A percentile compares a stretch with the other conserved stretches of the same genome.
phyloP scores from a whole-genome alignment of 2,113 vertebrate genomes.

The Ailurus styani region DNA sequence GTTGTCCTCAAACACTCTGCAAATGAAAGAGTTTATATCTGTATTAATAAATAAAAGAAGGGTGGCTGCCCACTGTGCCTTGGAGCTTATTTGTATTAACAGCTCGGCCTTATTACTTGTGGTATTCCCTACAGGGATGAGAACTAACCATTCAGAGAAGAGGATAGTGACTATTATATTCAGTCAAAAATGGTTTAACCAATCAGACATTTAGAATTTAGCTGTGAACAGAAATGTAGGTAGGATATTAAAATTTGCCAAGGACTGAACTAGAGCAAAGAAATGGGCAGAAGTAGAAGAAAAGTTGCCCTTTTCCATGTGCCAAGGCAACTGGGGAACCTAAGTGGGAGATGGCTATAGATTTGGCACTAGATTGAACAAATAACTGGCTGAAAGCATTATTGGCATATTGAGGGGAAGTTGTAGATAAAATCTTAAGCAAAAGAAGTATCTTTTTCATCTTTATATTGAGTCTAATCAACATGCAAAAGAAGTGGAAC shows the following conservation, averaged over 20 bases:
- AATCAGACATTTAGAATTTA: neutral
- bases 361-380: neutral
- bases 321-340: neutral
- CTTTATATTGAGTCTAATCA: neutral
- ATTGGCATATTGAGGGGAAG: neutral
- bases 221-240: neutral
- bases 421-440: neutral
- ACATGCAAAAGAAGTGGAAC: neutral
- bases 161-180: neutral
- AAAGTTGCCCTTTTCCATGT: neutral
- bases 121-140: neutral
- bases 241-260: neutral
- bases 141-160: neutral
- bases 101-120: neutral
- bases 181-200: neutral
- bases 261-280: neutral
- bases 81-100: neutral
- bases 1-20: neutral
- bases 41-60: neutral
- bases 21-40: slow-evolving; percentile 1
- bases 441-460: neutral
- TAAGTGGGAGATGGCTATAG: neutral
- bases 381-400: neutral
- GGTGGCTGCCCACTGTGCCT: neutral
- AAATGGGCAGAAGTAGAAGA: neutral